Conservation (phyloP, 2,888 invertebrate species). For the Tachina lurida region DNA sequence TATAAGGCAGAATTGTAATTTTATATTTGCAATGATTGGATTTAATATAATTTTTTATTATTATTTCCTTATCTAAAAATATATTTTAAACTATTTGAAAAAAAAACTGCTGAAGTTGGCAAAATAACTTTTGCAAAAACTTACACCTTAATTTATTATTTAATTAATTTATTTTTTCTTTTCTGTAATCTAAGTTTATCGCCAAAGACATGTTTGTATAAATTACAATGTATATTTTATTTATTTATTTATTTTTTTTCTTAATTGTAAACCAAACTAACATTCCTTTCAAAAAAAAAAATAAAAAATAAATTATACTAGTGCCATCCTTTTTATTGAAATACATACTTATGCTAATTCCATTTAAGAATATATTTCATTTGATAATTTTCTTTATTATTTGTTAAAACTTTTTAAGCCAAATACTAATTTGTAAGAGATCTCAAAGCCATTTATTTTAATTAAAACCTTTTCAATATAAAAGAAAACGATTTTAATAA, state of each 20-base stretch:
- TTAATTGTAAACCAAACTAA: constrained; percentile 52
- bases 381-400: constrained; percentile 33
- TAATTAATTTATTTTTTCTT: constrained; percentile 14
- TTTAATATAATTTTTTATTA: background rate
- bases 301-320: constrained; percentile 40
- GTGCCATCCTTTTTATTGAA: constrained; percentile 67
- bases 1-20: background rate
- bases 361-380: constrained; percentile 28
- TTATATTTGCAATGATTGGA: background rate
- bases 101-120: background rate
- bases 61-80: background rate
- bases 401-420: constrained; percentile 52
- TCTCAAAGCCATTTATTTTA: constrained; percentile 61
- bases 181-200: constrained; percentile 23
- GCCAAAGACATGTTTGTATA: constrained; percentile 44
- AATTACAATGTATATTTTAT: background rate
- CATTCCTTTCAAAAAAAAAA: constrained; percentile 62
- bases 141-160: background rate
- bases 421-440: constrained; percentile 69
- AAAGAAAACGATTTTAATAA: constrained; percentile 20
- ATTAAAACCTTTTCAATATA: constrained; percentile 19
- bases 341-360: constrained; percentile 42
- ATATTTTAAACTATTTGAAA: background rate
- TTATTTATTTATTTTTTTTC: background rate
- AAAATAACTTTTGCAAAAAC: too few species aligned